A percentile compares a stretch with the other conserved stretches of the same genome.
These are phyloP conservation scores for Enteromius afrohamiltoni DNA, from an alignment of 2,797 vertebrate species.

Conservation along the genomic window DNA sequence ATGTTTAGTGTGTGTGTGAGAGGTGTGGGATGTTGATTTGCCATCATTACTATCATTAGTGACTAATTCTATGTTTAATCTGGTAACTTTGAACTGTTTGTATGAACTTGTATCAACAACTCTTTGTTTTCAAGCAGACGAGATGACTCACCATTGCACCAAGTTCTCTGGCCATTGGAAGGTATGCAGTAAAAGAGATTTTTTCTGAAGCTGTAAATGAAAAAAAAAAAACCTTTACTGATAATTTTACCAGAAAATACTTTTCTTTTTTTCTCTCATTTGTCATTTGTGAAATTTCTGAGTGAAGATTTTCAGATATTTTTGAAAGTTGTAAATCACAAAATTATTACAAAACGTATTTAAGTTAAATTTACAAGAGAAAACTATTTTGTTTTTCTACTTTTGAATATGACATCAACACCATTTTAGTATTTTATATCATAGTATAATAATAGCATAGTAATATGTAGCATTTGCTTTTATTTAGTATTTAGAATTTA, in stretches of 20 bases:
- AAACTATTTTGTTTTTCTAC: background rate
- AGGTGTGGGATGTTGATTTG: background rate
- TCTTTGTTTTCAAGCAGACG: slow-evolving; percentile 63
- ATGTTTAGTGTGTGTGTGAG: background rate
- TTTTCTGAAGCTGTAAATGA: background rate
- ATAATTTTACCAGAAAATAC: background rate
- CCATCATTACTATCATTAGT: background rate
- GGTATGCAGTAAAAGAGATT: slow-evolving; percentile 72
- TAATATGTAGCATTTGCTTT: too few species aligned
- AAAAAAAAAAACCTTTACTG: background rate
- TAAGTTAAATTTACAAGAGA: background rate
- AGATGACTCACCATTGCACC: slow-evolving; percentile 89
- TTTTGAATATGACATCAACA: background rate
- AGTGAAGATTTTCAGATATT: background rate
- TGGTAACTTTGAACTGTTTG: background rate
- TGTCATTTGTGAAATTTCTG: background rate
- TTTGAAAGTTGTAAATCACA: background rate
- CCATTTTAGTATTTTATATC: too few species aligned
- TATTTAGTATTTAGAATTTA: too few species aligned
- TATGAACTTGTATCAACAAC: slow-evolving; percentile 8
- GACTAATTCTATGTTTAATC: slow-evolving; percentile 6
- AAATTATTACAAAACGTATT: background rate
- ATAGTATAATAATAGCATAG: too few species aligned
- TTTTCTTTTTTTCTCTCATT: background rate
- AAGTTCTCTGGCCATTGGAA: slow-evolving; percentile 93